phyloP scores from a whole-genome alignment of 2,888 invertebrate genomes.

The Atethmia centrago region DNA sequence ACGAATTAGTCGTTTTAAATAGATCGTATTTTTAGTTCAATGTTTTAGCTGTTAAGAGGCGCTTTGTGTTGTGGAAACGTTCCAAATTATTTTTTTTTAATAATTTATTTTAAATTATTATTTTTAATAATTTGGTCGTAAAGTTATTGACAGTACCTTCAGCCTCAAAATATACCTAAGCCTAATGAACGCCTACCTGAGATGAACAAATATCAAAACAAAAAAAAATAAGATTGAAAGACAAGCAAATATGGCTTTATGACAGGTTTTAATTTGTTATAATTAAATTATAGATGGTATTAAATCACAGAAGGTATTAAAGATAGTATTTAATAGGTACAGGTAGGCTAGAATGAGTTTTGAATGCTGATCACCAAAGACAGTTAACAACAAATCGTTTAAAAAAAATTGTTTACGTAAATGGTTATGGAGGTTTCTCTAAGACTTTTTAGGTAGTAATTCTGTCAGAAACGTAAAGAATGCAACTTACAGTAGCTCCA shows the following conservation, averaged over 20 bases:
- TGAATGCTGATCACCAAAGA: not conserved
- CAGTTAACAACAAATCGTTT: not conserved
- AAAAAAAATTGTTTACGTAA: too few species aligned
- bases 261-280: not conserved
- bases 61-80: slow-evolving; percentile 14
- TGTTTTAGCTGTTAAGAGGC: slow-evolving; percentile 15
- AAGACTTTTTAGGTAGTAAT: not conserved
- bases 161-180: not conserved
- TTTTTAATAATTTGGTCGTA: not conserved
- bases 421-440: not conserved
- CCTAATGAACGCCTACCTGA: not conserved
- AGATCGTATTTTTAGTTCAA: slow-evolving; percentile 39
- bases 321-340: not conserved
- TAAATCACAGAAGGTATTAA: too few species aligned
- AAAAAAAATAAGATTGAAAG: not conserved
- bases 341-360: too few species aligned
- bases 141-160: not conserved
- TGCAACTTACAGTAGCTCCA: slow-evolving; percentile 13
- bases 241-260: not conserved
- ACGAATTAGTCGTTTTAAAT: slow-evolving; percentile 48
- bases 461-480: slow-evolving; percentile 3
- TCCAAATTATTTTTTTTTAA: not conserved
- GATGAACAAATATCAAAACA: not conserved
- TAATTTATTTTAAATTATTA: not conserved
- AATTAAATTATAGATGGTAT: too few species aligned